Evolutionary conservation across 2,888 invertebrate genomes (phyloP), one percentile per base, ranked within the genome.

Genomic region (Alviniconcha strummeri): DNA sequence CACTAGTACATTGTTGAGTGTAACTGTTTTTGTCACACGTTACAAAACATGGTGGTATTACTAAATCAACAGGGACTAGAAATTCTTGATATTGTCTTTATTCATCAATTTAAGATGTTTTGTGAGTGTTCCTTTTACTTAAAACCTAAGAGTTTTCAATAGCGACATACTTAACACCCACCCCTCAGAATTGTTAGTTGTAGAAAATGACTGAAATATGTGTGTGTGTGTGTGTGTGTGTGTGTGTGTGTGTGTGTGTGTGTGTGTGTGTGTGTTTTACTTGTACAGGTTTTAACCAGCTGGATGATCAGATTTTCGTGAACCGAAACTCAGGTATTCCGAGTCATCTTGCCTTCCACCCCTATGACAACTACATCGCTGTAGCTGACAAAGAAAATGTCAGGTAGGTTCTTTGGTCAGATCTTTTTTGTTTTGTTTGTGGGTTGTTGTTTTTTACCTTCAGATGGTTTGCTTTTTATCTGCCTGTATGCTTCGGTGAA

Each of bases 281-380:
- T 64, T n/a, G 4, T 78, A 36, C 95, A 89, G 93, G 94, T 67
- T 95, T 95, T 88, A 93, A 95, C 83, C 96, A 96, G 87, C 95
- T 98, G 89, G 98, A 98, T 93, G 96, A 96, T 88, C 97, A 97
- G 94, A 95, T 96, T 85, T 97, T 97, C 95, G 96, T 96, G 91
- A 96, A 96, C 84, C 96, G 97, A 92, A 97, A 97, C 89, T 95
- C 96, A 85, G 96, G 96, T 89, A 95, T 96, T 84, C 97, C 98
- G 19, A 95, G 96, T 87, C 96, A 97, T 64, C 95, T 98, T 71
- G 95, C 96, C 89, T 97, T 98, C 93, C 97, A 98, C 94, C 98
- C 98, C 0, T 98, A 97, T 94, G 97, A 98, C 93, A 96, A 97
- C 88, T 97, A 97, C 93, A 95, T 97, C 85, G 97, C 97, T 67